phyloP scores from a whole-genome alignment of 2,113 vertebrate genomes.

The Melanerpes formicivorus region DNA sequence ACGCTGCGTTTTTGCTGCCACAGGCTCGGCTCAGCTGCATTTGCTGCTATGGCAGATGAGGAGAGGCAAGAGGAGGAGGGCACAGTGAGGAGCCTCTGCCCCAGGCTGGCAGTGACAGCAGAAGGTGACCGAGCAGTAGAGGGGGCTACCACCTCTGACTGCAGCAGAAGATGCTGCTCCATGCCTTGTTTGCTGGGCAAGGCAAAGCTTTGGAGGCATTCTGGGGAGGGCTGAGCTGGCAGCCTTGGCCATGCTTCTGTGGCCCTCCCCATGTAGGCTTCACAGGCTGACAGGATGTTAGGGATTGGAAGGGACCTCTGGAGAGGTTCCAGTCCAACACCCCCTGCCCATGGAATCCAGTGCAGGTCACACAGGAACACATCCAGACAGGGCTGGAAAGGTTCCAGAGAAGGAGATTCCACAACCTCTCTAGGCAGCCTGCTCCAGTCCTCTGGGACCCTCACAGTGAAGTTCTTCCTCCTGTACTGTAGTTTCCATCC shows the following conservation, averaged over 20 bases:
- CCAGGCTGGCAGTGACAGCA: neutral
- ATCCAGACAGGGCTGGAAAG: no score
- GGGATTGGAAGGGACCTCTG: no score
- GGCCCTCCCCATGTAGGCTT: neutral
- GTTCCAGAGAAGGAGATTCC: no score
- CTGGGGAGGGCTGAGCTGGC: rapidly evolving
- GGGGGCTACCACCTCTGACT: neutral
- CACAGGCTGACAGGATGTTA: no score
- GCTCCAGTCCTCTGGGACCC: no score
- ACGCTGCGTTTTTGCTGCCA: neutral
- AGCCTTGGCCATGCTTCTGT: neutral
- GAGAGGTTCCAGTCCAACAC: no score
- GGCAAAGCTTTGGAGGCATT: neutral
- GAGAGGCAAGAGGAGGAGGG: neutral
- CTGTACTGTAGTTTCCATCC: no score
- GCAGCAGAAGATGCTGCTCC: neutral
- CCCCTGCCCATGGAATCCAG: no score
- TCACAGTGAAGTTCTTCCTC: no score
- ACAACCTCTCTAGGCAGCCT: no score
- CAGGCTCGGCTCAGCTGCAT: neutral
- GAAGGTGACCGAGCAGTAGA: neutral
- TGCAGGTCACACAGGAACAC: no score
- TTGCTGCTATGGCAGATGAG: neutral
- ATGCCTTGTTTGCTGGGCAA: neutral
- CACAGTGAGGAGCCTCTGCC: neutral